phyloP scores from a whole-genome alignment of 2,888 invertebrate species.

The Eugnorisma glareosa region DNA sequence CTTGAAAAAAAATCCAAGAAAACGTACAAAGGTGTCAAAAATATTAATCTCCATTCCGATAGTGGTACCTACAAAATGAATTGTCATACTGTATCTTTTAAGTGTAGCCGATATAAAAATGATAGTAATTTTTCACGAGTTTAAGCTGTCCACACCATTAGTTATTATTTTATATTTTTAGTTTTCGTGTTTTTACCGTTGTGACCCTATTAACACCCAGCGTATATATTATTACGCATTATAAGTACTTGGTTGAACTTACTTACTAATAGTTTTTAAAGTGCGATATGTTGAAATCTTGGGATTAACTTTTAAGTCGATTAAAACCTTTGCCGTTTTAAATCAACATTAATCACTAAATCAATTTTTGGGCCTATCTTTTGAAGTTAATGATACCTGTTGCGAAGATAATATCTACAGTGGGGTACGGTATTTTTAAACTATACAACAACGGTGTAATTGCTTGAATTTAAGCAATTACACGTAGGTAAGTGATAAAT shows the following conservation, averaged over 20 bases:
- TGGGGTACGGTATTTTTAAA: constrained; percentile 15
- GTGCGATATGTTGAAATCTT: constrained; percentile 53
- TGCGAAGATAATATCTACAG: not conserved
- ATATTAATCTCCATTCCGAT: constrained; percentile 59
- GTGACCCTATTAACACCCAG: constrained; percentile 65
- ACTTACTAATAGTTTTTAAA: constrained; percentile 66
- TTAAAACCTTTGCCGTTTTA: constrained; percentile 18
- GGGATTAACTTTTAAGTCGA: constrained; percentile 33
- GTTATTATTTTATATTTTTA: constrained; percentile 66
- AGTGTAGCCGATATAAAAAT: constrained; percentile 65
- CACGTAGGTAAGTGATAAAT: constrained; percentile 50
- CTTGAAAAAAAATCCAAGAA: constrained; percentile 27
- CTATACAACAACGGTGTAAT: constrained; percentile 20
- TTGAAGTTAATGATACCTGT: not conserved
- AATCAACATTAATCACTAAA: constrained; percentile 29
- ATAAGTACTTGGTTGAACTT: constrained; percentile 42
- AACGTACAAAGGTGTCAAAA: constrained; percentile 61
- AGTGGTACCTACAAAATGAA: constrained; percentile 62
- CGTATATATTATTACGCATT: constrained; percentile 58
- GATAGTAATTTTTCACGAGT: constrained; percentile 58
- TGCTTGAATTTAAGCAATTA: constrained; percentile 33
- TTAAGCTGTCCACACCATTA: constrained; percentile 68
- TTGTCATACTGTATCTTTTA: constrained; percentile 63
- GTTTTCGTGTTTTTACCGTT: constrained; percentile 65
- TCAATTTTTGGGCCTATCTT: constrained; percentile 19